Evolutionary conservation across 2,888 invertebrate genomes (phyloP), one percentile per base, ranked within the genome.

Genomic region (Hypolimnas misippus): DNA sequence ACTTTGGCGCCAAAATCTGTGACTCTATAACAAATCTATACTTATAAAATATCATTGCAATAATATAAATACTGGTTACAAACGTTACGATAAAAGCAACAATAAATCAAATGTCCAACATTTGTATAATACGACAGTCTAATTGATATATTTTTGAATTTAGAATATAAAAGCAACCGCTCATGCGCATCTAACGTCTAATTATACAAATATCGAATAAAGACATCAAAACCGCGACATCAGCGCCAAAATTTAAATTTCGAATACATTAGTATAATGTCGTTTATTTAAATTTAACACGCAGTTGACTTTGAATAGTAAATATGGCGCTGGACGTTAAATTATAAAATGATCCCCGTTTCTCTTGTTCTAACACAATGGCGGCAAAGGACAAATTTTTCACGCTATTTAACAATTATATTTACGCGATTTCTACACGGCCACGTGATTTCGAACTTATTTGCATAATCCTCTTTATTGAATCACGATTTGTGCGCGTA

Each of bases 231-330:
- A 89, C 90, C 89, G 82, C 89, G 83, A 75, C 79, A 77, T 80
- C 77, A 80, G 81, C 74, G 77, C 74, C 73, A 67, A 79, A 82
- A 84, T 84, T 83, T 78, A 81, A 85, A 89, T 87, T 84, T 79
- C 65, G 78, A 83, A 82, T 70, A 68, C 73, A 79, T 84, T 80
- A 80, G 76, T 70, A 66, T 69, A 68, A 71, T 77, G 84, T 81
- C 89, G 87, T 91, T 91, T 87, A 88, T 91, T 86, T 84, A 80
- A 90, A 91, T 92, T 91, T 84, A 76, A 79, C 88, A 90, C 90
- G 87, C 91, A 83, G 88, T 89, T 89, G 88, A 88, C 65, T 89
- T 73, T 82, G 82, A 87, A 91, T 87, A 76, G 70, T 73, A 66
- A 77, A 79, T 73, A 80, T 79, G 78, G 74, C 72, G 75, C 73